Conservation (phyloP, 2,113 vertebrate species). For the Manacus vitellinus region DNA sequence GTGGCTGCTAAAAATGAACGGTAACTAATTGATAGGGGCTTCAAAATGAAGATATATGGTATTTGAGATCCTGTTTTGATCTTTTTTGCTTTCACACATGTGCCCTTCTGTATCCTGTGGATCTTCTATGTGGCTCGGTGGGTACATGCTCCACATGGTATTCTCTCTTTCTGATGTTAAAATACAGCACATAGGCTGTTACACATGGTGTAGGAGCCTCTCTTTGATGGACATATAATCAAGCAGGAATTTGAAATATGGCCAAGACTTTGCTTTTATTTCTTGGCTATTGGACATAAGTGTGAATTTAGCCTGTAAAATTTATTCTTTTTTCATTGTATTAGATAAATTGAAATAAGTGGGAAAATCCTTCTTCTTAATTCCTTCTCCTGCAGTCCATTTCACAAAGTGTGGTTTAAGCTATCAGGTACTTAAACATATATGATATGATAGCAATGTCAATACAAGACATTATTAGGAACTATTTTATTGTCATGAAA, state of each 20-base stretch:
- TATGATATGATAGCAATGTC: not conserved
- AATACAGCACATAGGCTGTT: conserved; percentile 59
- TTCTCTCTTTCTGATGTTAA: conserved; percentile 66
- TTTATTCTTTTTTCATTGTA: conserved; percentile 27
- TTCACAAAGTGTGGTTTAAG: conserved; percentile 9
- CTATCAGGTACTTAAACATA: conserved; percentile 1
- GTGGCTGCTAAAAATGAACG: conserved; percentile 37
- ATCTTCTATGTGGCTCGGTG: conserved; percentile 66
- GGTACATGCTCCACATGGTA: conserved; percentile 66
- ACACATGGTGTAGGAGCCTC: conserved; percentile 31
- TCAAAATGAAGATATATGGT: conserved; percentile 53
- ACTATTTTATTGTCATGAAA: conserved; percentile 1
- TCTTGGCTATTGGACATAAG: conserved; percentile 36
- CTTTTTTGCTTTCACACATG: conserved; percentile 65
- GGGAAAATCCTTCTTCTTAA: conserved; percentile 29
- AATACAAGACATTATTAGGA: not conserved
- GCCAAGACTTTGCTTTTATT: conserved; percentile 66
- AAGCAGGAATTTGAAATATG: conserved; percentile 66
- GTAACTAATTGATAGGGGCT: conserved; percentile 61
- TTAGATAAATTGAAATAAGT: conserved; percentile 25
- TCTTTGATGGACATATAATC: conserved; percentile 65
- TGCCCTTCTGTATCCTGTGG: conserved; percentile 63
- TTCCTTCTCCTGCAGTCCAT: conserved; percentile 20
- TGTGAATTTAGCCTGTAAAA: conserved; percentile 46
- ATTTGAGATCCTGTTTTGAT: conserved; percentile 59